Evolutionary conservation across 2,888 invertebrate genomes (phyloP), one percentile per base, ranked within the genome.

Genomic region (Heliconius hortense): DNA sequence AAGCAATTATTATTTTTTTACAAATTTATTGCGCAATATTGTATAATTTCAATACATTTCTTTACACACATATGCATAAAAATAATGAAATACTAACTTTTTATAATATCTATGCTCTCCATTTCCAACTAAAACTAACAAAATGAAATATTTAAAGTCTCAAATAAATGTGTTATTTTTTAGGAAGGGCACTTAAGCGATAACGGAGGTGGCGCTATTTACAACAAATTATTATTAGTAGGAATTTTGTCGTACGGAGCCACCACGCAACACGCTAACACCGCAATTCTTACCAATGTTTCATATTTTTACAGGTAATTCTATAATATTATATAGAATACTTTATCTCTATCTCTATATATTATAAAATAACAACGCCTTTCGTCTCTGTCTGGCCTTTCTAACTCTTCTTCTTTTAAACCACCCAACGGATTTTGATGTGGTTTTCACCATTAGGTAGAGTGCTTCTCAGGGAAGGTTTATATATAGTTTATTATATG

Each of bases 271-370:
- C 78, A 81, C 0, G 82, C 86, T 0, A 76, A 81, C 39, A 62
- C 88, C 4, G 89, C 91, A 2, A 81, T 92, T 4, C 79, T 92
- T 8, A 91, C 90, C 21, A 93, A 92, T 71, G 82, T 90, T 15
- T 88, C 90, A 3, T 90, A 92, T 79, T 92, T 91, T 74, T 76
- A 89, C 79, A 88, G 84, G 91, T 89, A 81, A 68, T 35, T 8
- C 31, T 35, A 21, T 64, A 35, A 64, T 3, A n/a, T 39, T 24
- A 5, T 39, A n/a, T 67, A 28, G 5, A 60, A 56, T 24, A 21
- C 8, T 10, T 28, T 28, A n/a, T n/a, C n/a, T n/a, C n/a, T n/a
- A n/a, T n/a, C n/a, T n/a, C n/a, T n/a, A n/a, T n/a, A n/a, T n/a
- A n/a, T n/a, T n/a, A n/a, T n/a, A n/a, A n/a, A n/a, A n/a, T n/a